phyloP scores from a whole-genome alignment of 2,888 invertebrate genomes.

The Andrena minutula region DNA sequence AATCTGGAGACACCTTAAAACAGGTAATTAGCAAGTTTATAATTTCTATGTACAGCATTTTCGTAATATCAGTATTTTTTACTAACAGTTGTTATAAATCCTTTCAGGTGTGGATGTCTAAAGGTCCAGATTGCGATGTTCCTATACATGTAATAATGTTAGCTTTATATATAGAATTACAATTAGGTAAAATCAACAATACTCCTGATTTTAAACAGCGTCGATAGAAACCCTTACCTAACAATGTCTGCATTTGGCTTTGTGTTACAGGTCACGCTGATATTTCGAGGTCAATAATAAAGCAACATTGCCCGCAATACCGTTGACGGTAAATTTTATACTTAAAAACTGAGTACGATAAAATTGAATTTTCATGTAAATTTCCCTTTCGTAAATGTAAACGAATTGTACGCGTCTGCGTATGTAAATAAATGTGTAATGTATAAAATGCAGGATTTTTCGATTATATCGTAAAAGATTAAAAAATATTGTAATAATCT shows the following conservation, averaged over 20 bases:
- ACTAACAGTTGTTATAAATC: constrained; percentile 7
- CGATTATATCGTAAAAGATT: not conserved
- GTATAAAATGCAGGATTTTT: not conserved
- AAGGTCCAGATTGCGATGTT: constrained; percentile 85
- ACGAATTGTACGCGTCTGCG: constrained; percentile 25
- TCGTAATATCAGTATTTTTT: constrained; percentile 4
- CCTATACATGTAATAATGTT: constrained; percentile 89
- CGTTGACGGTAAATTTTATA: constrained; percentile 70
- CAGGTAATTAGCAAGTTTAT: constrained; percentile 73
- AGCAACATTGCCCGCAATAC: constrained; percentile 87
- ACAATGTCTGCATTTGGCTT: constrained; percentile 39
- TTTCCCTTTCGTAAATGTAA: constrained; percentile 23
- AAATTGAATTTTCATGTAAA: constrained; percentile 28
- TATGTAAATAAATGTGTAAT: constrained; percentile 41
- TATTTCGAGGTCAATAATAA: constrained; percentile 87
- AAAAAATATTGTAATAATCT: constrained; percentile 20
- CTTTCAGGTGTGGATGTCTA: constrained; percentile 86
- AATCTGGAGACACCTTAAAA: constrained; percentile 86
- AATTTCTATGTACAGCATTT: not conserved
- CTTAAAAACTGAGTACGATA: constrained; percentile 2
- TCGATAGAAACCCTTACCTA: not conserved
- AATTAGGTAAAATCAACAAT: constrained; percentile 85
- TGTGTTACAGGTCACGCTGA: constrained; percentile 86
- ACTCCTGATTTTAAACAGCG: not conserved
- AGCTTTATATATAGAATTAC: constrained; percentile 88